Evolutionary conservation across 1,140 invertebrate species (phyloP), one percentile per base, ranked within the genome.

Genomic region (Tetragnatha versicolor): DNA sequence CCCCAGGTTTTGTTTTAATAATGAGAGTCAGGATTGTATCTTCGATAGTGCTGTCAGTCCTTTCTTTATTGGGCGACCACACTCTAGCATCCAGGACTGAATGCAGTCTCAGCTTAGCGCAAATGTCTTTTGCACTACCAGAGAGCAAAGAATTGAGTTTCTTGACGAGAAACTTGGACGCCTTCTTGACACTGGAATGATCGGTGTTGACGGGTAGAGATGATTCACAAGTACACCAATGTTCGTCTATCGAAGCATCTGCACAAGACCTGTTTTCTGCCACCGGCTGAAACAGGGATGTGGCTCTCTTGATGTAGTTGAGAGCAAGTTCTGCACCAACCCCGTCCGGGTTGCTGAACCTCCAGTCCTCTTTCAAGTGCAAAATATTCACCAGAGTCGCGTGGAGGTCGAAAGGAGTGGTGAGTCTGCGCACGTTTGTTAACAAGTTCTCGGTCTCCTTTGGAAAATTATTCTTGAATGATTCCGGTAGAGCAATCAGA

Each of bases 351-450:
- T 82, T 81, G 29, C 85, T 81, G 1, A 85, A 84, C 27, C 84
- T 84, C 82, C 2, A 86, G 27, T 86, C 83, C 81, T 61, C 80
- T 42, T 39, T 81, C 0, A 88, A 84, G 63, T 91, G 82, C 9
- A 92, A 80, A 4, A 94, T 80, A 82, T 93, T 90, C 17, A 85
- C 53, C 10, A 93, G 81, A 0, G 91, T 92, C 82, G 93, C 90
- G 82, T 96, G 91, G 0, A 97, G 84, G 84, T 97, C 94, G 83
- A 91, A 96, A 0, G 94, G 92, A n/a, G 93, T 93, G 0, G 91
- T 92, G 42, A 97, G 85, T 47, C 82, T 78, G 22, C 91, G 89
- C 82, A 90, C 89, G 55, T 85, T 85, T 83, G 66, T 22, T 22
- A 37, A n/a, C 27, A 82, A 83, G 10, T 42, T 84, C 81, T 81